These are phyloP conservation scores for Nysson spinosus DNA, from an alignment of 2,888 invertebrate genomes.

Conservation along the genomic window DNA sequence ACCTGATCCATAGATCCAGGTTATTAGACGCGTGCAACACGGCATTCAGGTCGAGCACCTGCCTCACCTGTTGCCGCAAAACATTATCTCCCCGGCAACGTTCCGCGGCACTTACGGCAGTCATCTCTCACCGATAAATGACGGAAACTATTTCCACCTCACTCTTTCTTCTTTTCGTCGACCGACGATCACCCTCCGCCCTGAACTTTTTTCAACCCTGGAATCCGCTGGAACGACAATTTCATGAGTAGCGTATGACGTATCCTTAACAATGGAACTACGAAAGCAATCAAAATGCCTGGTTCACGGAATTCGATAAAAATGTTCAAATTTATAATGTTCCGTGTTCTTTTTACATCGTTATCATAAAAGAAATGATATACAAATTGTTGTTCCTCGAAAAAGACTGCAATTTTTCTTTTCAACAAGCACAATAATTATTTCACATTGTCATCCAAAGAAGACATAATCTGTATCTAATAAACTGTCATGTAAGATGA, in stretches of 20 bases:
- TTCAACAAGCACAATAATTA: no score
- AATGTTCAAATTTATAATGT: no score
- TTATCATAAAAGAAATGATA: no score
- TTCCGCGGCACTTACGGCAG: constrained; percentile 65
- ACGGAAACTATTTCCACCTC: constrained; percentile 65
- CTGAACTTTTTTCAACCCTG: constrained; percentile 35
- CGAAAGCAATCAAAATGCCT: no score
- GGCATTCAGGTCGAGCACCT: constrained; percentile 76
- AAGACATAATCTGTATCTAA: no score
- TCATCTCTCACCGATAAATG: constrained; percentile 73
- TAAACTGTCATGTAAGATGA: no score
- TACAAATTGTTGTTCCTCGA: no score
- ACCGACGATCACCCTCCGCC: constrained; percentile 3
- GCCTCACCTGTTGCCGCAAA: constrained; percentile 77
- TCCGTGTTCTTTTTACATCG: no score
- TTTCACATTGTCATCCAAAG: no score
- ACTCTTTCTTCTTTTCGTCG: constrained; percentile 20
- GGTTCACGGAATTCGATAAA: no score
- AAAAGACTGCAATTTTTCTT: no score
- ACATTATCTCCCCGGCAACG: constrained; percentile 73
- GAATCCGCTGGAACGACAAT: constrained; percentile 34
- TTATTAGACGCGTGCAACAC: constrained; percentile 75
- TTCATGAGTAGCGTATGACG: constrained; percentile 21
- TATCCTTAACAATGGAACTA: no score
- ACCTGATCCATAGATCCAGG: constrained; percentile 75